Evolutionary conservation across 35 echinoderm and acorn worm species (phyloP).

Genomic region (Heliocidaris tuberculata): DNA sequence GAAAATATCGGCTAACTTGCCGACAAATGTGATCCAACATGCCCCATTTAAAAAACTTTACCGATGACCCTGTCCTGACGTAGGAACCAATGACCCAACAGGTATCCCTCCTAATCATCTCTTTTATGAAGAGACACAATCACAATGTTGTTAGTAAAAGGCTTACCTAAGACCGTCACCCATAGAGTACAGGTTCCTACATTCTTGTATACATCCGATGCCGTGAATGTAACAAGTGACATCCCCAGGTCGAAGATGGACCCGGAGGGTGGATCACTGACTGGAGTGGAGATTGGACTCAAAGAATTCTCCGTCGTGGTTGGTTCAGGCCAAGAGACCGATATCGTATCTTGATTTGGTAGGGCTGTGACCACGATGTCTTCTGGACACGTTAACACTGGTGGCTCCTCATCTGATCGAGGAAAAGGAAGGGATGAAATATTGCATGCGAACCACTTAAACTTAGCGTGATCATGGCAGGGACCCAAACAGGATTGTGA

Average conservation of each 20-base stretch:
- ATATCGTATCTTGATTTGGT: neutral
- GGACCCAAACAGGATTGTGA: too few relatives aligned
- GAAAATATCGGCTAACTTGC: too few relatives aligned
- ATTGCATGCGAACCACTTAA: too few relatives aligned
- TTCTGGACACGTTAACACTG: neutral
- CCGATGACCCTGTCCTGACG: too few relatives aligned
- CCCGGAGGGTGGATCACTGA: neutral
- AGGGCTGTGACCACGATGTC: neutral
- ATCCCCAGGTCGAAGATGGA: neutral
- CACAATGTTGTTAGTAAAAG: neutral
- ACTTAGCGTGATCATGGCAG: too few relatives aligned
- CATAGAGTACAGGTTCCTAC: neutral
- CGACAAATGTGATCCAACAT: too few relatives aligned
- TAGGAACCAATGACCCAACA: too few relatives aligned
- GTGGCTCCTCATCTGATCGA: conserved; percentile 24
- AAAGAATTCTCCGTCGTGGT: neutral
- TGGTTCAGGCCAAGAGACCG: neutral
- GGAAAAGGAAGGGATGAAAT: too few relatives aligned
- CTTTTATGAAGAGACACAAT: too few relatives aligned
- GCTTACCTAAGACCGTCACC: conserved; percentile 30
- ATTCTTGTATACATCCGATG: neutral
- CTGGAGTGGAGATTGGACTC: neutral
- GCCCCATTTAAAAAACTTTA: too few relatives aligned
- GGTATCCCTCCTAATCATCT: too few relatives aligned
- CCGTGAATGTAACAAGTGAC: neutral